phyloP scores from a whole-genome alignment of 2,797 vertebrate genomes.

The Anniella stebbinsi region DNA sequence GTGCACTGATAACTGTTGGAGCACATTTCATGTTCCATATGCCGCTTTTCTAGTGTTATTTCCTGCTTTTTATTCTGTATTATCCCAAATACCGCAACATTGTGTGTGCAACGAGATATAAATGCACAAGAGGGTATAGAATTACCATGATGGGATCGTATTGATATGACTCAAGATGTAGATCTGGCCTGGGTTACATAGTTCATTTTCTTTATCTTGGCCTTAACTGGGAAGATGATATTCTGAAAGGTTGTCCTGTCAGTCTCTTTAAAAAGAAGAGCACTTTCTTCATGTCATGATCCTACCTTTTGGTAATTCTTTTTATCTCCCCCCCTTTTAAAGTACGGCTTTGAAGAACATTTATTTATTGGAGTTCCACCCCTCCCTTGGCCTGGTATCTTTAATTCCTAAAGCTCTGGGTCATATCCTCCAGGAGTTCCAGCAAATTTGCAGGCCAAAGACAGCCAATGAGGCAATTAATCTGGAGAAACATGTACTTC shows the following conservation, averaged over 20 bases:
- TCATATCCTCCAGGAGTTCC: slow-evolving; percentile 74
- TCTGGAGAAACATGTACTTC: slow-evolving; percentile 76
- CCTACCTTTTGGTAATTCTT: background rate
- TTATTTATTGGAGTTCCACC: slow-evolving; percentile 83
- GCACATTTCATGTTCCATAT: too few relatives aligned
- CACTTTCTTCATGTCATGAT: background rate
- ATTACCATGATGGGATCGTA: too few relatives aligned
- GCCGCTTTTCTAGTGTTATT: too few relatives aligned
- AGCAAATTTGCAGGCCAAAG: slow-evolving; percentile 66
- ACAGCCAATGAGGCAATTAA: slow-evolving; percentile 57
- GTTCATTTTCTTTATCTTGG: slow-evolving; percentile 20
- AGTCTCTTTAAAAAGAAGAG: background rate
- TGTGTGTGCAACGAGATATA: too few relatives aligned
- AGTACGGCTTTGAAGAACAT: slow-evolving; percentile 79
- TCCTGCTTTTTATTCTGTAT: too few relatives aligned
- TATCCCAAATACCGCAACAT: too few relatives aligned
- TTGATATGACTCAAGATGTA: too few relatives aligned
- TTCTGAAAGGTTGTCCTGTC: background rate
- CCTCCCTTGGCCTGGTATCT: slow-evolving; percentile 79
- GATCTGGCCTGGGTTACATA: too few relatives aligned
- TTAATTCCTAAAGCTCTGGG: slow-evolving; percentile 73
- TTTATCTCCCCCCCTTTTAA: slow-evolving; percentile 46
- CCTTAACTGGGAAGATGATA: background rate
- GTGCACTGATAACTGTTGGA: too few relatives aligned
- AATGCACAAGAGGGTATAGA: too few relatives aligned